Percentiles rank a stretch among this genome's conserved stretches.
Conservation (phyloP, 1,140 invertebrate genomes). For the Archegozetes longisetosus region DNA sequence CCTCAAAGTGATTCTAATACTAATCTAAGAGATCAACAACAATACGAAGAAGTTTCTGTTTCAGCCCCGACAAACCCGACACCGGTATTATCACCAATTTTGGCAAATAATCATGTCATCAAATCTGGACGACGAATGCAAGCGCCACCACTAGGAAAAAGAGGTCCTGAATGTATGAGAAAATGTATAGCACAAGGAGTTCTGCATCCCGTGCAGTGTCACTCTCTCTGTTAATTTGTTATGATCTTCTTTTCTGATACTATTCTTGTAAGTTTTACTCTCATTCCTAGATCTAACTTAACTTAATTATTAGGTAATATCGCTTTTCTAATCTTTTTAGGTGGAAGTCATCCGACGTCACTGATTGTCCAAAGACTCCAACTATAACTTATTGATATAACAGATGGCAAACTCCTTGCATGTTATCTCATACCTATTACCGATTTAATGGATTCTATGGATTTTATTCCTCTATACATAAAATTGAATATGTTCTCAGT, state of each 20-base stretch:
- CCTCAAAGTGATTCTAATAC: background rate
- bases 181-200: constrained; percentile 26
- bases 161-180: constrained; percentile 25
- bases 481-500: too few species aligned
- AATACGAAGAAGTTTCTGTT: background rate
- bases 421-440: too few species aligned
- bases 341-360: too few species aligned
- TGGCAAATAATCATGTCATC: background rate
- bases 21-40: background rate
- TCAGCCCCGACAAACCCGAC: background rate
- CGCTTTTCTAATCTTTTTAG: too few species aligned
- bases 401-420: too few species aligned
- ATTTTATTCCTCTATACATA: too few species aligned
- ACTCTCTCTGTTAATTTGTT: constrained; percentile 26
- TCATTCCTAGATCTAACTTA: too few species aligned
- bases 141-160: constrained; percentile 19
- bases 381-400: too few species aligned
- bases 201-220: constrained; percentile 28
- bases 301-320: too few species aligned
- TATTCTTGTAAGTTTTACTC: too few species aligned
- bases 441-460: too few species aligned
- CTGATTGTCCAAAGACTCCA: too few species aligned
- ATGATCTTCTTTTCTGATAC: background rate
- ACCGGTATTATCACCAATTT: background rate
- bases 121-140: background rate